These are phyloP conservation scores for Smutsia temminckii DNA, from an alignment of 2,797 vertebrate species.

Conservation along the genomic window DNA sequence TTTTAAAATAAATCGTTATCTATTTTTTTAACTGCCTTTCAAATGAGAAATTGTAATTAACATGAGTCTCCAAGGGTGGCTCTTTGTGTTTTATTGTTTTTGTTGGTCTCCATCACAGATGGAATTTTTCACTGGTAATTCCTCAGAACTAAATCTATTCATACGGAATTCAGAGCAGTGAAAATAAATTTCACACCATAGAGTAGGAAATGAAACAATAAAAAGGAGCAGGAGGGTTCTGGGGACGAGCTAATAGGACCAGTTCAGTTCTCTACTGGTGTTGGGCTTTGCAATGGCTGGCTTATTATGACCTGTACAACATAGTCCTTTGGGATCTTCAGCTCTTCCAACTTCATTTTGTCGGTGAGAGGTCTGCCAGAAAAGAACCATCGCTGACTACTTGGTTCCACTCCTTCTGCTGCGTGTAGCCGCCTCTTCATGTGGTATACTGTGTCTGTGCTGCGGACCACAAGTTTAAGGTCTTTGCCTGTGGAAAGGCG, in stretches of 20 bases:
- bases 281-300: slow-evolving; percentile 92
- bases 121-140: slow-evolving; percentile 86
- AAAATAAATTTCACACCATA: slow-evolving; percentile 80
- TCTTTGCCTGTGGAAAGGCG: slow-evolving; percentile 97
- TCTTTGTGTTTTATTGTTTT: slow-evolving; percentile 79
- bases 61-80: slow-evolving; percentile 74
- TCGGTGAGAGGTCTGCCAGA: slow-evolving; percentile 97
- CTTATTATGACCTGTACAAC: slow-evolving; percentile 99
- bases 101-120: slow-evolving; percentile 89
- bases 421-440: slow-evolving; percentile 96
- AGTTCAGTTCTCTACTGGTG: slow-evolving; percentile 92
- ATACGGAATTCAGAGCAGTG: slow-evolving; percentile 79
- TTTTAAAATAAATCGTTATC: slow-evolving; percentile 75
- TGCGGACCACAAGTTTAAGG: slow-evolving; percentile 93
- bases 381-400: slow-evolving; percentile 97
- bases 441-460: slow-evolving; percentile 94
- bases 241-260: slow-evolving; percentile 53
- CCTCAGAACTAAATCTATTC: slow-evolving; percentile 83
- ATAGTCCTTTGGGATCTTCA: slow-evolving; percentile 99
- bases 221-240: slow-evolving; percentile 26
- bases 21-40: slow-evolving; percentile 70
- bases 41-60: slow-evolving; percentile 69
- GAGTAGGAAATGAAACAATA: slow-evolving; percentile 68
- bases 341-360: slow-evolving; percentile 96
- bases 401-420: slow-evolving; percentile 91